Base-by-base conservation (phyloP, 2,113 vertebrate genomes). In the Menidia beryllina region DNA sequence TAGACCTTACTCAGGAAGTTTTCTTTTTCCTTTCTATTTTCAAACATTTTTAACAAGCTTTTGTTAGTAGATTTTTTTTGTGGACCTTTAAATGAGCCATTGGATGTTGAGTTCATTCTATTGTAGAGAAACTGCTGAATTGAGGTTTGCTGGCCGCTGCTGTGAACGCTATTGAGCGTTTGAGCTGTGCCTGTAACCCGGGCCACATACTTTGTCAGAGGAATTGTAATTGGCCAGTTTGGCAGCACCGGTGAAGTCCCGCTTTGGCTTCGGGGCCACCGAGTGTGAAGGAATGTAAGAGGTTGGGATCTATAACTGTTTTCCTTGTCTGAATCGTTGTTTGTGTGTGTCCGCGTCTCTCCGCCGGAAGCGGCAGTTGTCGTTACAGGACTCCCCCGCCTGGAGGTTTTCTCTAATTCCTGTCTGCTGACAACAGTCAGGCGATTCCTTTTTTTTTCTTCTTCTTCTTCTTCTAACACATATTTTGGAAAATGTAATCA, bases 271-370 rank as follows among this genome's bases (percentile, higher is more conserved):
- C 2, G 21, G n/a, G 56, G 57, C 82, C 77, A 82, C 36, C 24
- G 49, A 73, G 66, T 83, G 72, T 65, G 53, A 58, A 63, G 85
- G 88, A 88, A 90, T 88, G 78, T 38, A 25, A 73, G 71, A 68
- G 71, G 82, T 84, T 47, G 38, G 34, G 75, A 57, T 78, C 75
- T 81, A 67, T 69, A 63, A 51, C 64, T 79, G 71, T 83, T 34
- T 34, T 69, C 64, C 63, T 38, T 75, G 75, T 77, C 21, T 74
- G 64, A 15, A 4, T 48, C 39, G 26, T 23, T 52, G 51, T 36
- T 9, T 69, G 48, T 64, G 49, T 69, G 50, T 45, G 53, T 63
- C 23, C 54, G 39, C 34, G 25, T 47, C 49, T 2, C 30, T 34
- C 57, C 59, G 36, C 56, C 58, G 27, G 67, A 73, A 55, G 9